phyloP scores from a whole-genome alignment of 2,888 invertebrate genomes.

The Bellardia bayeri region DNA sequence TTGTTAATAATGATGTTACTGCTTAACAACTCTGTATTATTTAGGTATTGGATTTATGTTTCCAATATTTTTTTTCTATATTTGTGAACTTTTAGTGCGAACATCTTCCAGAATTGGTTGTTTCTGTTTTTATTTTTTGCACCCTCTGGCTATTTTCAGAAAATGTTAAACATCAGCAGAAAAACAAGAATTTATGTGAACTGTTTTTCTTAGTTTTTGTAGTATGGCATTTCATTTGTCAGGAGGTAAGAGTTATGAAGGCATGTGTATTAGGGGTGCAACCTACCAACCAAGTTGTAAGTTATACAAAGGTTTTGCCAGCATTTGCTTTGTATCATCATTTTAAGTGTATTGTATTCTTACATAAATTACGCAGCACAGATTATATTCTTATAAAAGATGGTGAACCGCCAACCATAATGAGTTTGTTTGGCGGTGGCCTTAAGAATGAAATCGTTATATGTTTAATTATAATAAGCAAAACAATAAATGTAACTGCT shows the following conservation, averaged over 20 bases:
- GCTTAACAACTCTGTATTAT: not conserved
- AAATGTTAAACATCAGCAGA: slow-evolving; percentile 55
- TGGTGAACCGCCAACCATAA: too few relatives aligned
- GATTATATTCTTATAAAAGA: too few relatives aligned
- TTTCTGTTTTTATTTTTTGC: slow-evolving; percentile 30
- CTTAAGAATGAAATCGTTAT: too few relatives aligned
- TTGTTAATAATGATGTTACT: too few relatives aligned
- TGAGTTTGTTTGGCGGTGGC: too few relatives aligned
- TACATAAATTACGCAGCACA: too few relatives aligned
- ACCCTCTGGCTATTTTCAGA: slow-evolving; percentile 46
- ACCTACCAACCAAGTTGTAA: too few relatives aligned
- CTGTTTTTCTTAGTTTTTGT: slow-evolving; percentile 43
- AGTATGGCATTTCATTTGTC: slow-evolving; percentile 18
- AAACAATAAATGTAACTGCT: too few relatives aligned
- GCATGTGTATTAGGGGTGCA: not conserved
- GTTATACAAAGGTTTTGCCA: too few relatives aligned
- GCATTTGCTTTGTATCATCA: too few relatives aligned
- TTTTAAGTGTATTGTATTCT: too few relatives aligned
- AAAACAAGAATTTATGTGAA: slow-evolving; percentile 56
- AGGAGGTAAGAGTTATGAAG: not conserved
- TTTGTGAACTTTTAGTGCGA: slow-evolving; percentile 37
- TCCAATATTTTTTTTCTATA: slow-evolving; percentile 38
- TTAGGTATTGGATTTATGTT: slow-evolving; percentile 6
- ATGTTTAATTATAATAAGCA: too few relatives aligned
- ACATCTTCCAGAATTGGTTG: slow-evolving; percentile 19